Evolutionary conservation across 2,888 invertebrate species (phyloP), one percentile per base, ranked within the genome.

Genomic region (Patella ulyssiponensis): DNA sequence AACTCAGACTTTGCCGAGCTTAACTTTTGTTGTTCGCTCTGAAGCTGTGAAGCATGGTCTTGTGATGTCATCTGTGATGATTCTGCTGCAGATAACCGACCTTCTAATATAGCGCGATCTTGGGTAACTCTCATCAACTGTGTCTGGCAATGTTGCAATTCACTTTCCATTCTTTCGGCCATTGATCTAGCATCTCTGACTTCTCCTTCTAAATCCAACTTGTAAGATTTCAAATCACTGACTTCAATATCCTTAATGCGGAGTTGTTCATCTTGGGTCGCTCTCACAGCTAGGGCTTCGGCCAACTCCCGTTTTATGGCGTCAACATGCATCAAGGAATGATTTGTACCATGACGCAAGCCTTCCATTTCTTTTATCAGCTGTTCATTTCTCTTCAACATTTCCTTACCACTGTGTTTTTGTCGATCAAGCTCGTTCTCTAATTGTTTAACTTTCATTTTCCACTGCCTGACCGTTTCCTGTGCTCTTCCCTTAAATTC

Each of bases 381-480:
- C 80, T 89, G 88, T 80, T 90, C 90, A 80, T 88, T 87, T n/a
- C 90, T 83, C 78, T 86, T 85, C 80, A 87, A 84, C 83, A 89
- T 85, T 76, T 88, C 87, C 44, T 86, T 81, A 51, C 85, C 83
- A 33, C 87, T 86, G 79, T 89, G 88, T 82, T 89, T 88, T 51
- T 87, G 84, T 15, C 89, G 82, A 78, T 90, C 90, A n/a, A 88
- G 79, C 77, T 90, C 90, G 33, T 87, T 80, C 83, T 91, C 91
- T 56, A 91, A 76, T 76, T 90, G 87, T 79, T 89, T 89, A 58
- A 88, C 89, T 80, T 90, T 90, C 78, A 87, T 79, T 81, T 91
- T 90, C 90, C 90, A 90, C 90, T 90, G 90, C 83, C 89, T 83
- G 23, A 90, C 88, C 51, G 90, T 89, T 79, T 90, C 90, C 82